phyloP scores from a whole-genome alignment of 2,113 vertebrate genomes.

The Psilopogon haemacephalus region DNA sequence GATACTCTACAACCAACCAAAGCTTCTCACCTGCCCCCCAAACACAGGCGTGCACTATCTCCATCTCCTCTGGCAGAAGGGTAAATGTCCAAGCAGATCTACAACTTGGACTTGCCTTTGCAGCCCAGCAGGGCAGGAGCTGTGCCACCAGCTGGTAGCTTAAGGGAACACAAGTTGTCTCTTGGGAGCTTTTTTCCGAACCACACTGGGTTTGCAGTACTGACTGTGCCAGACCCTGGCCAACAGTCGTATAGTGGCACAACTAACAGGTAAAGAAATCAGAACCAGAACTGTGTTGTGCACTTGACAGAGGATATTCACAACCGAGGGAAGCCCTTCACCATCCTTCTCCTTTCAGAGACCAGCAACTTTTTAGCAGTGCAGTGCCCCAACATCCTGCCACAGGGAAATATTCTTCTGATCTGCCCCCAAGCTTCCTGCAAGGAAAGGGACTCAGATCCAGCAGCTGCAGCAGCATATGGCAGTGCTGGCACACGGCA shows the following conservation, averaged over 20 bases:
- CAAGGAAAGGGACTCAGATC: not conserved
- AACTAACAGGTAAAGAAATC: not conserved
- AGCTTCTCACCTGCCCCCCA: not conserved
- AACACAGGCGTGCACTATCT: not conserved
- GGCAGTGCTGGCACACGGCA: not conserved
- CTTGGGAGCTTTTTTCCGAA: not conserved
- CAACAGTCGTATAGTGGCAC: not conserved
- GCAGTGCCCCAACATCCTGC: not conserved
- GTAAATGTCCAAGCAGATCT: not conserved
- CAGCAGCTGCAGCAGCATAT: not conserved
- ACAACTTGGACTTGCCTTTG: not conserved
- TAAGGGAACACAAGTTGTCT: fast-evolving
- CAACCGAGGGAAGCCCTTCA: not conserved
- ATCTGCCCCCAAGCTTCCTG: not conserved
- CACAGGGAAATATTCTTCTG: not conserved
- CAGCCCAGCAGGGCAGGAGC: not conserved
- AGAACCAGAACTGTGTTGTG: not conserved
- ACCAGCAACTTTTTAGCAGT: not conserved
- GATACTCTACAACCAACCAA: not conserved
- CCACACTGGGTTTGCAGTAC: not conserved
- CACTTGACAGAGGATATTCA: not conserved
- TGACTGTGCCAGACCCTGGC: not conserved
- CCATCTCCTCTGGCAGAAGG: not conserved
- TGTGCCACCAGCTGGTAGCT: not conserved
- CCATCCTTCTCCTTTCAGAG: not conserved